These are phyloP conservation scores for Martes martes DNA, from an alignment of 2,113 vertebrate species.

Conservation along the genomic window DNA sequence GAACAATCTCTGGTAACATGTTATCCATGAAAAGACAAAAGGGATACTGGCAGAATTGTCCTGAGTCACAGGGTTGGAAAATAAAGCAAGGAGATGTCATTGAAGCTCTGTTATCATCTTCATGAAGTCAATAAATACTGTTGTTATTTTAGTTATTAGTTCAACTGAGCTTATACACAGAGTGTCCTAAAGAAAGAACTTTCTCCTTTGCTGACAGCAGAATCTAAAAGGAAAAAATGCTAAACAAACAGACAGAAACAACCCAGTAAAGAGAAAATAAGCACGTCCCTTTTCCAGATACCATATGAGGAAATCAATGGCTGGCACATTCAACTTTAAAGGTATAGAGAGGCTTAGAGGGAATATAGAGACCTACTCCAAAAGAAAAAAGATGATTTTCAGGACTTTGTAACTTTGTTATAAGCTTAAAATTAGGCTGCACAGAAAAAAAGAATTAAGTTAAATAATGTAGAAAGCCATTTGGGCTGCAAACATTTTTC, in stretches of 20 bases:
- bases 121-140: neutral
- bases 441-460: neutral
- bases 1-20: neutral
- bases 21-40: neutral
- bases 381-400: neutral
- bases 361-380: neutral
- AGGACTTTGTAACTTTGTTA: neutral
- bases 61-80: neutral
- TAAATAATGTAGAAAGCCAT: conserved; percentile 1
- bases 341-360: neutral
- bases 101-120: neutral
- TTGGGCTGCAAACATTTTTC: neutral
- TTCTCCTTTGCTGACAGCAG: neutral
- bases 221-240: neutral
- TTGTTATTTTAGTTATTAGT: neutral
- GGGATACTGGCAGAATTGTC: neutral
- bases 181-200: neutral
- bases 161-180: neutral
- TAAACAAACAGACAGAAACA: neutral
- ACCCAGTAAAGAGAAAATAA: neutral
- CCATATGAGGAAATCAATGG: neutral
- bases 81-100: neutral
- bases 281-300: neutral
- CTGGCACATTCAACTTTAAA: neutral
- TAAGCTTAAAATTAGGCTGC: neutral